Evolutionary conservation across 2,888 invertebrate species (phyloP).

Genomic region (Agrotis puta): DNA sequence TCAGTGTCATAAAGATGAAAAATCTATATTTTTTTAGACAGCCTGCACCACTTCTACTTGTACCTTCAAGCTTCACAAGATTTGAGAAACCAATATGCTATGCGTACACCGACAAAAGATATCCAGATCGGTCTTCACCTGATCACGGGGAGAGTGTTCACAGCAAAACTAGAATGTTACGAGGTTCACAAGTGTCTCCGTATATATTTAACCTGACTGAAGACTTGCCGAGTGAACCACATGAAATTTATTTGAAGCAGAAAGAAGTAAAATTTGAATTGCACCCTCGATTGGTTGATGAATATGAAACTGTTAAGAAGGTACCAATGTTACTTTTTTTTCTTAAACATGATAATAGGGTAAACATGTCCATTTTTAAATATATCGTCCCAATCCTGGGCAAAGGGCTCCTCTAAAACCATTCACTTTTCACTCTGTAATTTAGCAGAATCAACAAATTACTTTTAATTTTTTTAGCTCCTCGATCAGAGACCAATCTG

Average conservation of each 20-base stretch:
- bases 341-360: too few species aligned
- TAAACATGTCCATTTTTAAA: too few species aligned
- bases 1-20: not conserved
- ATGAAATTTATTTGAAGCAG: slow-evolving; percentile 90
- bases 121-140: slow-evolving; percentile 65
- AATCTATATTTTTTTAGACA: slow-evolving; percentile 69
- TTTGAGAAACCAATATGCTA: slow-evolving; percentile 92
- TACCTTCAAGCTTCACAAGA: slow-evolving; percentile 95
- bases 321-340: slow-evolving; percentile 61
- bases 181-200: slow-evolving; percentile 89
- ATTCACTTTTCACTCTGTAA: too few species aligned
- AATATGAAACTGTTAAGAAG: slow-evolving; percentile 87
- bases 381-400: too few species aligned
- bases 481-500: slow-evolving; percentile 97
- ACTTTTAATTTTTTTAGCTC: slow-evolving; percentile 84
- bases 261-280: slow-evolving; percentile 85
- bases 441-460: too few species aligned
- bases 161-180: slow-evolving; percentile 75
- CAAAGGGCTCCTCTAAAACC: too few species aligned
- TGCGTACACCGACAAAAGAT: slow-evolving; percentile 81
- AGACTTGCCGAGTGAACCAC: slow-evolving; percentile 92
- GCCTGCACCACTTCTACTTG: slow-evolving; percentile 92
- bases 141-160: slow-evolving; percentile 79
- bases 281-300: slow-evolving; percentile 82
- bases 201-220: slow-evolving; percentile 92